Conservation (phyloP, 2,888 invertebrate genomes). For the Drosophila testacea region DNA sequence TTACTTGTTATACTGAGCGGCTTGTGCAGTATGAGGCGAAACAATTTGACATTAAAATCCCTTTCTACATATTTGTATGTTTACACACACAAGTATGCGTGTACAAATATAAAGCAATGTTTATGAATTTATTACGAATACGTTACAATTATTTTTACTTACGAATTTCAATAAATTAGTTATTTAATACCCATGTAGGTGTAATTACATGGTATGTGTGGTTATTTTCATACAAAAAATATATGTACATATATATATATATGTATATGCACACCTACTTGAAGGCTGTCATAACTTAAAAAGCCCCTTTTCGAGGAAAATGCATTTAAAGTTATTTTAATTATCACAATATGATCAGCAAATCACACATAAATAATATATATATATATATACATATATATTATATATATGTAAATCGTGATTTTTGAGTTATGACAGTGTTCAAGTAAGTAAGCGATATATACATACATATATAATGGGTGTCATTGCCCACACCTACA, state of each 20-base stretch:
- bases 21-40: constrained; percentile 6
- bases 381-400: neutral
- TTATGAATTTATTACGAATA: constrained; percentile 1
- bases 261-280: too few relatives aligned
- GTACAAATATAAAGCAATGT: neutral
- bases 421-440: too few relatives aligned
- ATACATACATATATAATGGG: neutral
- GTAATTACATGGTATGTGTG: neutral
- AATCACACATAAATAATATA: too few relatives aligned
- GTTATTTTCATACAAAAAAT: neutral
- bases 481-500: constrained; percentile 3
- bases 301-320: too few relatives aligned
- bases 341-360: too few relatives aligned
- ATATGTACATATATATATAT: neutral
- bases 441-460: too few relatives aligned
- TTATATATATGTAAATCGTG: too few relatives aligned
- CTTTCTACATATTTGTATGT: constrained; percentile 1
- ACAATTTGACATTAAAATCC: constrained; percentile 13
- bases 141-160: constrained; percentile 1
- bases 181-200: constrained; percentile 1
- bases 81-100: neutral
- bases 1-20: neutral
- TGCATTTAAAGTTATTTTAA: too few relatives aligned
- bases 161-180: constrained; percentile 7
- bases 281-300: too few relatives aligned